Evolutionary conservation across 2,888 invertebrate genomes (phyloP), one percentile per base, ranked within the genome.

Genomic region (Chloroclystis v-ata): DNA sequence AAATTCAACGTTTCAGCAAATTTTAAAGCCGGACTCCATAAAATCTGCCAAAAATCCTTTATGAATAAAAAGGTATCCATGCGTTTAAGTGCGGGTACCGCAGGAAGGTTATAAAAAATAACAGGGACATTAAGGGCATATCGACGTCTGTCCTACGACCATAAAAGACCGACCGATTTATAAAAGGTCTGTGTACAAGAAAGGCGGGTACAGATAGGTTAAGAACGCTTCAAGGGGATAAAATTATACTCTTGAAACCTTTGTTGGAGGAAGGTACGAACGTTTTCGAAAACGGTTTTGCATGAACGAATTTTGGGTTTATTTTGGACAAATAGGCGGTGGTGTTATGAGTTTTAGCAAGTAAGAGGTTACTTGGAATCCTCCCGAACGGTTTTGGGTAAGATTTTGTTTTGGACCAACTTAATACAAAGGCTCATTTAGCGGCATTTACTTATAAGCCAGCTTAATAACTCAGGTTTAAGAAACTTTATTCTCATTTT

Each of bases 41-140:
- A 35, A 35, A 35, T 35, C 20, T 24, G 35, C 16, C 35, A 35
- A 35, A 35, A 35, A 35, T 35, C 35, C 20, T 35, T 14, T 20
- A 35, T 35, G 20, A 35, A 35, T 54, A 47, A 52, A 55, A 53
- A 54, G 46, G 38, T 41, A 33, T 45, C 43, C 43, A 43, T 46
- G 41, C 51, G 43, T 49, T 46, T 53, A 56, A 54, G 55, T 52
- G 47, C 33, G 40, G 50, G n/a, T 12, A 46, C 50, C 54, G 42
- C 50, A 49, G 56, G 61, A 57, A 49, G 49, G 45, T 38, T 47
- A 50, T 65, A 65, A 63, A 65, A 63, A 60, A 56, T 61, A 59
- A 63, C 56, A 55, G 57, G 35, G 37, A 54, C 52, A 54, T 58
- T 59, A 54, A 28, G 43, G 51, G 47, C 52, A 48, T 62, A 63